Percentiles rank a stretch among this genome's conserved stretches.
Evolutionary conservation across 2,888 invertebrate genomes (phyloP).

Genomic region (Diadegma fenestrale): DNA sequence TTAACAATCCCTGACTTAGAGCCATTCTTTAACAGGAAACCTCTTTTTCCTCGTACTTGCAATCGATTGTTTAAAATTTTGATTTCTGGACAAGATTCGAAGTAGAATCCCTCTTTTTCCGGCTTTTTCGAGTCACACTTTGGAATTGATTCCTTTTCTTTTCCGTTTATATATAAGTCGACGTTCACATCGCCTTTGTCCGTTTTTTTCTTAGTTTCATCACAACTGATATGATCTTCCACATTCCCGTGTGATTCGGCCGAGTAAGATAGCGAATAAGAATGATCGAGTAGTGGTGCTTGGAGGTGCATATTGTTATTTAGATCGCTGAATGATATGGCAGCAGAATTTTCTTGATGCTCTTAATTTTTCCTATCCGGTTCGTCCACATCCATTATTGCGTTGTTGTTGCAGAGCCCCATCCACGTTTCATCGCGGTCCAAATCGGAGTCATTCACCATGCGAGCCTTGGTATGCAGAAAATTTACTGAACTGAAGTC

Average conservation of each 20-base stretch:
- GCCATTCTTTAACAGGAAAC: no score
- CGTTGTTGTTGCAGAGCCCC: neutral
- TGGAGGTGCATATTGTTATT: neutral
- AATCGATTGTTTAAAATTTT: neutral
- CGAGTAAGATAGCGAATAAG: neutral
- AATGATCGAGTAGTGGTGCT: no score
- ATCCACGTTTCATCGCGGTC: neutral
- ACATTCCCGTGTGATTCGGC: neutral
- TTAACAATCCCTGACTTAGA: no score
- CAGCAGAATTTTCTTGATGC: neutral
- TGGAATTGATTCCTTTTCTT: neutral
- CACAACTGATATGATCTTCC: neutral
- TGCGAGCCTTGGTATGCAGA: neutral
- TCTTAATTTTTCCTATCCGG: neutral
- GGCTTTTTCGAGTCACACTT: neutral
- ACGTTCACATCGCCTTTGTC: neutral
- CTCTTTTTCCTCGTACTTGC: no score
- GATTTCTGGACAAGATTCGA: neutral
- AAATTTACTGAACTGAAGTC: neutral
- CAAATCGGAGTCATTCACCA: neutral
- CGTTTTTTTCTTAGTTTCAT: neutral
- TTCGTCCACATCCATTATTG: neutral
- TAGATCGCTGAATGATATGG: neutral
- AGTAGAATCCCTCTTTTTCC: neutral
- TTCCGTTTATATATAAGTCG: neutral